Percentiles rank a stretch among this genome's conserved stretches.
Conservation (phyloP, 1,140 invertebrate genomes). For the Zaprionus gabonicus region DNA sequence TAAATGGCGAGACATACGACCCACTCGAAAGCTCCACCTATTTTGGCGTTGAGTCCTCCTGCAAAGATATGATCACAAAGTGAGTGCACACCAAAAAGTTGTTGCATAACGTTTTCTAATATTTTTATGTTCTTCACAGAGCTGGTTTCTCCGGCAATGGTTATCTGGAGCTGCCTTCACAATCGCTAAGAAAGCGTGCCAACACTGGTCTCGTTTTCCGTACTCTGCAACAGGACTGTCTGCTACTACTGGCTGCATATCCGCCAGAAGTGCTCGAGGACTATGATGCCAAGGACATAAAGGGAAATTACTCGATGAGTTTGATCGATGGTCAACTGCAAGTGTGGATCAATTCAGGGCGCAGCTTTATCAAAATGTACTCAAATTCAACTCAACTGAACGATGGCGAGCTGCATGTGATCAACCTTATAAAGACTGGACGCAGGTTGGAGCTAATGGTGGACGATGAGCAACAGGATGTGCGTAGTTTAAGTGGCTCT, state of each 20-base stretch:
- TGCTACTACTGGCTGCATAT: slow-evolving; percentile 91
- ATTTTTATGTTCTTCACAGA: slow-evolving; percentile 63
- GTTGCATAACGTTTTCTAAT: background rate
- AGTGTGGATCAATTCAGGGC: slow-evolving; percentile 88
- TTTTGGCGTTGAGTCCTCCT: slow-evolving; percentile 91
- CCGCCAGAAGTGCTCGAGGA: slow-evolving; percentile 86
- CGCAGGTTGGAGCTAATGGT: slow-evolving; percentile 88
- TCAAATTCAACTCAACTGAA: slow-evolving; percentile 87
- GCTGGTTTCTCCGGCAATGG: slow-evolving; percentile 92
- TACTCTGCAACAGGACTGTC: slow-evolving; percentile 88
- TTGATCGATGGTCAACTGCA: slow-evolving; percentile 88
- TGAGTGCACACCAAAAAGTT: slow-evolving; percentile 75
- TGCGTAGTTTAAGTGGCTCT: slow-evolving; percentile 85
- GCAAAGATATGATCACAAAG: slow-evolving; percentile 87
- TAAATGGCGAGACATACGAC: slow-evolving; percentile 88
- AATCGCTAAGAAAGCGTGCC: slow-evolving; percentile 88
- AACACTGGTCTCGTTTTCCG: slow-evolving; percentile 92
- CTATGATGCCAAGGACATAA: slow-evolving; percentile 82
- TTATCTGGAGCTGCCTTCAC: slow-evolving; percentile 90
- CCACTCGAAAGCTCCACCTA: slow-evolving; percentile 87
- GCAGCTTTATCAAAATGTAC: slow-evolving; percentile 87
- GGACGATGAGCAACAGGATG: slow-evolving; percentile 88
- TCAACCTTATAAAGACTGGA: slow-evolving; percentile 86
- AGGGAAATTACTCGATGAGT: slow-evolving; percentile 89
- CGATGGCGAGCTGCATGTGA: slow-evolving; percentile 88